phyloP scores from a whole-genome alignment of 2,113 vertebrate species.

The Serinus canaria region DNA sequence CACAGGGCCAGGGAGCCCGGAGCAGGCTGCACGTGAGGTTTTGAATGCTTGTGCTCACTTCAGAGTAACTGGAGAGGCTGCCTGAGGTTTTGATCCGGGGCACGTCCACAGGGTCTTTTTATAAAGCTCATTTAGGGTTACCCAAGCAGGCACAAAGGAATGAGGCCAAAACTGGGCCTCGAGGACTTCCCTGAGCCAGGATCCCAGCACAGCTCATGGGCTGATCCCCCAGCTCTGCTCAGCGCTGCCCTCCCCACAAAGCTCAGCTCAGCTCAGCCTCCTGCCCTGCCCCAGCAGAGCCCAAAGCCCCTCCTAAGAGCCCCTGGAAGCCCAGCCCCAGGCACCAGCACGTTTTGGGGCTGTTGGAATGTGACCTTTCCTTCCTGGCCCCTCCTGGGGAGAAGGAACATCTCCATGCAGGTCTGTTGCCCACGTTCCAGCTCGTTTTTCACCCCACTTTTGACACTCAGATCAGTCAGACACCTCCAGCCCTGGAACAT shows the following conservation, averaged over 20 bases:
- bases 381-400: neutral
- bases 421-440: neutral
- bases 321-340: neutral
- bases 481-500: neutral
- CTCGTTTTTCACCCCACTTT: neutral
- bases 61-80: neutral
- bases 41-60: accelerated
- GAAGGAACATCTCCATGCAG: neutral
- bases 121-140: neutral
- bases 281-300: neutral
- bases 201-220: neutral
- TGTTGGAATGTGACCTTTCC: neutral
- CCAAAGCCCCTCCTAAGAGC: neutral
- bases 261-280: neutral
- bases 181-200: neutral
- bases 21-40: neutral
- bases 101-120: neutral
- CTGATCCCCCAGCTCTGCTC: neutral
- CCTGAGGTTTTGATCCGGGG: neutral
- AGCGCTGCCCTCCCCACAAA: neutral
- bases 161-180: neutral
- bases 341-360: neutral
- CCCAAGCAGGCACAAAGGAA: neutral
- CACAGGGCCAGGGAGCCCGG: neutral
- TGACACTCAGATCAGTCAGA: neutral